A percentile compares a stretch with the other conserved stretches of the same genome.
phyloP scores from a whole-genome alignment of 2,888 invertebrate genomes.

The Drosophila aldrichi region DNA sequence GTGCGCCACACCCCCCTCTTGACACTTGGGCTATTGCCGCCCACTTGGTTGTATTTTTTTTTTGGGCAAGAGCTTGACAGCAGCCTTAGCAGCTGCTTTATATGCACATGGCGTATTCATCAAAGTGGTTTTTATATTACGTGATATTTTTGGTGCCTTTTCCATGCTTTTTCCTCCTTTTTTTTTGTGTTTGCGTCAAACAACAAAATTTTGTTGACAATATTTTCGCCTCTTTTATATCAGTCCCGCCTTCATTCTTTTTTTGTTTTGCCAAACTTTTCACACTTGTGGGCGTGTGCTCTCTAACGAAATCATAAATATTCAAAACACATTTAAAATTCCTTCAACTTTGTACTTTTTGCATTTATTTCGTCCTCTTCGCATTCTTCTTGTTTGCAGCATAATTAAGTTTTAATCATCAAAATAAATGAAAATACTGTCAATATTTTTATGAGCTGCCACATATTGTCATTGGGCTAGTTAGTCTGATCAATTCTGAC shows the following conservation, averaged over 20 bases:
- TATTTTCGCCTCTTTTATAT: conserved; percentile 57
- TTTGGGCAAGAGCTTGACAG: conserved; percentile 47
- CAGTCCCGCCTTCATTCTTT: conserved; percentile 29
- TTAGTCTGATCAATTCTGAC: conserved; percentile 66
- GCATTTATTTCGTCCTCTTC: conserved; percentile 9
- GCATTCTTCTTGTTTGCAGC: conserved; percentile 29
- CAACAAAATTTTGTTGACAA: conserved; percentile 75
- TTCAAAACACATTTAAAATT: conserved; percentile 81
- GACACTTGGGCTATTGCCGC: conserved; percentile 46
- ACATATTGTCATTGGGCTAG: conserved; percentile 19
- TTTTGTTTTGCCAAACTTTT: conserved; percentile 49
- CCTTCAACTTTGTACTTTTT: conserved; percentile 29
- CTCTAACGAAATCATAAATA: conserved; percentile 69
- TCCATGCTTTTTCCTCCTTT: conserved; percentile 8
- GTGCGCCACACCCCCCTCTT: conserved; percentile 52
- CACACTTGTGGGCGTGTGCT: conserved; percentile 45
- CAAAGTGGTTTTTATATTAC: conserved; percentile 83
- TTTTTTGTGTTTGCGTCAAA: conserved; percentile 45
- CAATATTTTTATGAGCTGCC: conserved; percentile 35
- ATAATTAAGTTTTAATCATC: conserved; percentile 79
- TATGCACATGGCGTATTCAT: conserved; percentile 82
- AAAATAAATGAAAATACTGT: conserved; percentile 41
- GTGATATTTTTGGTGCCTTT: conserved; percentile 77
- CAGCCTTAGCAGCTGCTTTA: conserved; percentile 65
- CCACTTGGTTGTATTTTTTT: conserved; percentile 17